Percentiles rank a stretch among this genome's conserved stretches.
Evolutionary conservation across 2,888 invertebrate genomes (phyloP).

Genomic region (Nymphalis polychloros): DNA sequence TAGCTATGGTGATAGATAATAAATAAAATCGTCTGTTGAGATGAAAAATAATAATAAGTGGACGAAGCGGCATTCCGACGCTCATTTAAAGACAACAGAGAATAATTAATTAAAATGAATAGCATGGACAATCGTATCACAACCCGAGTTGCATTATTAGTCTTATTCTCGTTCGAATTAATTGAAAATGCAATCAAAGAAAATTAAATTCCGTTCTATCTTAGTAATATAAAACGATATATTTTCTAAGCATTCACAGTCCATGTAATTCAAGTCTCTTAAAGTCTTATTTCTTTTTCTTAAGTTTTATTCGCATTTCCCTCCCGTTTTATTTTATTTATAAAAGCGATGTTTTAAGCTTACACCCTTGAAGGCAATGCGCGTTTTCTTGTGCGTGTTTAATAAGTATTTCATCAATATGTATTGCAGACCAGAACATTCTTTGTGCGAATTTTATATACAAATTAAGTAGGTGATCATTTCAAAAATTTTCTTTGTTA

Average conservation of each 20-base stretch:
- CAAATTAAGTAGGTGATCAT: too few relatives aligned
- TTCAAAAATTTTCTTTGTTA: too few relatives aligned
- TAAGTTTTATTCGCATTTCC: background rate
- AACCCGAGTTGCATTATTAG: background rate
- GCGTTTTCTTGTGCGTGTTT: too few relatives aligned
- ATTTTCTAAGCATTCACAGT: constrained; percentile 11
- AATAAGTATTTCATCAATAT: too few relatives aligned
- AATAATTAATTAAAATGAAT: background rate
- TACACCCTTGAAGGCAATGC: background rate
- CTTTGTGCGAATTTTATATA: too few relatives aligned
- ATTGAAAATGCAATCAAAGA: constrained; percentile 18
- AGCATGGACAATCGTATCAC: background rate
- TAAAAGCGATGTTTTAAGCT: background rate
- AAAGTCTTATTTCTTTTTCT: background rate
- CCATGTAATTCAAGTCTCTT: background rate
- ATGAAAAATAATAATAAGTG: too few relatives aligned
- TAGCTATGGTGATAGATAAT: too few relatives aligned
- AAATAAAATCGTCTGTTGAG: too few relatives aligned
- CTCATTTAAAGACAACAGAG: background rate
- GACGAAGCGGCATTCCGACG: background rate
- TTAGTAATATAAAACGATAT: constrained; percentile 14
- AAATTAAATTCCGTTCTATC: constrained; percentile 18
- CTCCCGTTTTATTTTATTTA: background rate
- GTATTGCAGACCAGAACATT: too few relatives aligned
- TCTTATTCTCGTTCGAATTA: constrained; percentile 13